phyloP scores from a whole-genome alignment of 2,797 vertebrate genomes.

The Brachyalestes nurse region DNA sequence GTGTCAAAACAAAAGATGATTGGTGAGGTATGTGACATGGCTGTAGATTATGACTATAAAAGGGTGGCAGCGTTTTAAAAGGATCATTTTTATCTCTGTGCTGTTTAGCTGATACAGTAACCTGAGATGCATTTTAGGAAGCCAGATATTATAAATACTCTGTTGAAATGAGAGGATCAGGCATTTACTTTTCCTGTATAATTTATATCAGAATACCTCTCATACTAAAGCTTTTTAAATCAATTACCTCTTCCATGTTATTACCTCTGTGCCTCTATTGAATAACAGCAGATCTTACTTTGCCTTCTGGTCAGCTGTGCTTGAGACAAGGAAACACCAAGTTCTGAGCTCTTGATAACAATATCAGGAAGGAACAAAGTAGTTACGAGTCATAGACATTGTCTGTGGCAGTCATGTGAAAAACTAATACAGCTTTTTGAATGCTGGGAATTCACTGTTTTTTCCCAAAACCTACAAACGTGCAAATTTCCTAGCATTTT shows the following conservation, averaged over 20 bases:
- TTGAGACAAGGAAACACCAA: constrained; percentile 49
- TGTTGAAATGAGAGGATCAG: not conserved
- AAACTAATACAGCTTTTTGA: constrained; percentile 29
- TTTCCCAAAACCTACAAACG: not conserved
- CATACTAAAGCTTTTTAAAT: not conserved
- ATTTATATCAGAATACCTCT: not conserved
- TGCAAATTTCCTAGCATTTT: not conserved
- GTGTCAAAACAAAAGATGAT: constrained; percentile 43
- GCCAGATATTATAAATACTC: not conserved
- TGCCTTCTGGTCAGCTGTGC: constrained; percentile 41
- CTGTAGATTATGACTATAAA: constrained; percentile 30
- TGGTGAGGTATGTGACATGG: constrained; percentile 27
- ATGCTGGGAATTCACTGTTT: not conserved
- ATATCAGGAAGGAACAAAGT: constrained; percentile 62
- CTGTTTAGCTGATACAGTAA: not conserved
- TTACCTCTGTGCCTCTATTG: no score
- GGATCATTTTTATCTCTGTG: constrained; percentile 3
- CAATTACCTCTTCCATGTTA: not conserved
- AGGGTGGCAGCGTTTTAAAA: constrained; percentile 10
- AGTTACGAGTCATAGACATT: constrained; percentile 33
- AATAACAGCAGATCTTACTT: constrained; percentile 1
- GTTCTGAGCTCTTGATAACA: constrained; percentile 60
- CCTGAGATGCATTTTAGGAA: not conserved
- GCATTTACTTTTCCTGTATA: not conserved
- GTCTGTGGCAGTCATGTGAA: constrained; percentile 14